Conservation (phyloP, 1,140 invertebrate genomes). For the Campoletis sonorensis region DNA sequence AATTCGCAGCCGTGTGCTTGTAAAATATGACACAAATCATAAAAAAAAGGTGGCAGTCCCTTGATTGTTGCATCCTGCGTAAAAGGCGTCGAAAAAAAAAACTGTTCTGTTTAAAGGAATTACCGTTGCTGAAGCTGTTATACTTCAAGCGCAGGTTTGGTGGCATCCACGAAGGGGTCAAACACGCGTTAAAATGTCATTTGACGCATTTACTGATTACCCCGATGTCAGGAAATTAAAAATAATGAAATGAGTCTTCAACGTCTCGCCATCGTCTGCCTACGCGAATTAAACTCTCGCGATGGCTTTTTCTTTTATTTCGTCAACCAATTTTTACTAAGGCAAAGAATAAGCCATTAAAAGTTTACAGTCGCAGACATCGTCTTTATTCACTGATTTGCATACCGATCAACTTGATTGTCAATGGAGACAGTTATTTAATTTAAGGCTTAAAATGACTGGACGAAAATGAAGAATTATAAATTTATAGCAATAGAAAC, state of each 20-base stretch:
- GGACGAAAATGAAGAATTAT: too few species aligned
- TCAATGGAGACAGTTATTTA: not conserved
- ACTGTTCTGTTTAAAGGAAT: not conserved
- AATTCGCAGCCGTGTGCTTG: constrained; percentile 8
- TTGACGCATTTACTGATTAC: constrained; percentile 27
- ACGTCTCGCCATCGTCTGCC: constrained; percentile 28
- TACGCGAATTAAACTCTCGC: constrained; percentile 2
- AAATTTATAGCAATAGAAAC: too few species aligned
- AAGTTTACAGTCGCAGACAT: not conserved
- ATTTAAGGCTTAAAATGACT: not conserved
- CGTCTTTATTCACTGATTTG: not conserved
- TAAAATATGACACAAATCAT: constrained; percentile 2
- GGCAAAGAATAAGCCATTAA: not conserved
- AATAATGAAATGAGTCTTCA: constrained; percentile 20
- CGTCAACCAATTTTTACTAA: not conserved
- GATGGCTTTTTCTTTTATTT: not conserved
- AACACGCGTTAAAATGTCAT: constrained; percentile 25
- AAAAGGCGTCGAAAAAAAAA: constrained; percentile 23
- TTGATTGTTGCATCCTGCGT: constrained; percentile 22
- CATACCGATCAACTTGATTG: not conserved
- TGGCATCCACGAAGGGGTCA: not conserved
- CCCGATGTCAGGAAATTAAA: constrained; percentile 5
- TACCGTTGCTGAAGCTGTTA: not conserved
- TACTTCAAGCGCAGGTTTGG: not conserved
- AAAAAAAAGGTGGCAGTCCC: not conserved